phyloP scores from a whole-genome alignment of 2,113 vertebrate species.

The Tympanuchus pallidicinctus region DNA sequence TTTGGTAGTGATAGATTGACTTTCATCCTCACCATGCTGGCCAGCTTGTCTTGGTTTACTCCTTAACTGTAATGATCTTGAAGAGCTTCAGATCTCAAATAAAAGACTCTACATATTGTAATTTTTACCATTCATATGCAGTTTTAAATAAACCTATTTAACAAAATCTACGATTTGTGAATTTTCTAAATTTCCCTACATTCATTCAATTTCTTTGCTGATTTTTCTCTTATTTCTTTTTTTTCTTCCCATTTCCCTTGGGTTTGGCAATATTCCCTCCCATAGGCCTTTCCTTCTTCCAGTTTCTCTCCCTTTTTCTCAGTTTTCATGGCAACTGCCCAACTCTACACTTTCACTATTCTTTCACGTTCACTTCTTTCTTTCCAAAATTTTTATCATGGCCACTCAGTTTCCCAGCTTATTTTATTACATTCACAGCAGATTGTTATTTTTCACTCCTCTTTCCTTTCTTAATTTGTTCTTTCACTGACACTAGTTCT shows the following conservation, averaged over 20 bases:
- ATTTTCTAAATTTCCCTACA: background rate
- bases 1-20: background rate
- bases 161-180: background rate
- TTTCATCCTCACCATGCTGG: background rate
- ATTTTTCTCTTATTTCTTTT: background rate
- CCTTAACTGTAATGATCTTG: background rate
- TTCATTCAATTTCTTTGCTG: background rate
- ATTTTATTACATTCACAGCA: background rate
- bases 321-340: background rate
- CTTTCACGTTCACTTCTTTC: background rate
- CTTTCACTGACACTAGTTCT: background rate
- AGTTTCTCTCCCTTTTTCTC: background rate
- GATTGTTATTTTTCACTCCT: background rate
- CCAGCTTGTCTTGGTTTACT: background rate
- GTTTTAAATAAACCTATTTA: background rate
- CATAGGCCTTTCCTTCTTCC: fast-evolving
- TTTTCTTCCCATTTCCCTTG: background rate
- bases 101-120: background rate
- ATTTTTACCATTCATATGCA: background rate
- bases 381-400: background rate
- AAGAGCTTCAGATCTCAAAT: background rate
- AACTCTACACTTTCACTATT: background rate
- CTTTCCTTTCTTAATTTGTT: background rate
- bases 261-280: background rate
- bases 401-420: background rate